Conservation (phyloP, 2,797 vertebrate species). For the Emys orbicularis region DNA sequence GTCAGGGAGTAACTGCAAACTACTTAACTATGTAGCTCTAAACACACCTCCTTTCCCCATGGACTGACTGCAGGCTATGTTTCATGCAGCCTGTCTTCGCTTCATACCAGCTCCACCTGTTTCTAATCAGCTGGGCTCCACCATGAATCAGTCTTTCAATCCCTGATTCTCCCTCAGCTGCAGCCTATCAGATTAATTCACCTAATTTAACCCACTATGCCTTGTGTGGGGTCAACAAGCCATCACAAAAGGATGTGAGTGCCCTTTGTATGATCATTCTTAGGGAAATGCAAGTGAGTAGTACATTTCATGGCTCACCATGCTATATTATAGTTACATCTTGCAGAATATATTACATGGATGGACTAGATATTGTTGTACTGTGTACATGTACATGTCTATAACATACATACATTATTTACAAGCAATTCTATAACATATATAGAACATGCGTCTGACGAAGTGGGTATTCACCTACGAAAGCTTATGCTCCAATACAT, state of each 20-base stretch:
- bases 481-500: no score
- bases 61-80: not conserved
- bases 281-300: conserved; percentile 24
- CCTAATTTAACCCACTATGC: not conserved
- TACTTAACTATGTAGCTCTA: not conserved
- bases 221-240: not conserved
- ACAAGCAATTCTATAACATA: not conserved
- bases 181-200: not conserved
- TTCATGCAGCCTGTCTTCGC: not conserved
- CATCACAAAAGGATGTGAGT: not conserved
- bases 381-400: not conserved
- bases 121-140: not conserved
- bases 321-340: conserved; percentile 32
- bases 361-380: not conserved
- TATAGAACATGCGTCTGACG: no score
- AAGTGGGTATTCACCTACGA: no score
- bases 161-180: not conserved
- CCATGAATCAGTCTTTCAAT: not conserved
- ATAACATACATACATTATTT: not conserved
- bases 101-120: not conserved
- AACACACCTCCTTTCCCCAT: not conserved
- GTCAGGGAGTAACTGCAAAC: not conserved
- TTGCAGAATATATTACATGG: not conserved
- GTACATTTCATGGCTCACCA: not conserved
- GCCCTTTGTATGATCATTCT: not conserved